These are phyloP conservation scores for Lasioglossum pauxillum DNA, from an alignment of 2,888 invertebrate species.

Conservation along the genomic window DNA sequence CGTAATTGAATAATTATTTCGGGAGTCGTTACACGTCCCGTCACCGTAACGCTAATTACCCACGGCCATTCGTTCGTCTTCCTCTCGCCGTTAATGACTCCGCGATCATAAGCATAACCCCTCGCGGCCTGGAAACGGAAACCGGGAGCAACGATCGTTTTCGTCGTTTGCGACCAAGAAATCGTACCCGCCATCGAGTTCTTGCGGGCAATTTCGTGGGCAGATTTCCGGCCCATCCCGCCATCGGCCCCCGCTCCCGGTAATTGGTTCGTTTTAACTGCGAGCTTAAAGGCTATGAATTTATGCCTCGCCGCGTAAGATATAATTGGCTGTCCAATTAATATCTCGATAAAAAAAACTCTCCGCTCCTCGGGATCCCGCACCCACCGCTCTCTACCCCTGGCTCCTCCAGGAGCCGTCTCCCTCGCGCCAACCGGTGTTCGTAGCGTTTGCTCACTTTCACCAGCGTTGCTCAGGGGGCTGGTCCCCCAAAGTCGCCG, in stretches of 20 bases:
- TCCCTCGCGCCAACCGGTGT: not conserved
- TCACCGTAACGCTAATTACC: conserved; percentile 44
- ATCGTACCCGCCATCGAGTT: conserved; percentile 37
- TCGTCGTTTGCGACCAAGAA: conserved; percentile 29
- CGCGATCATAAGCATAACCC: conserved; percentile 7
- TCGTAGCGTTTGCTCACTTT: not conserved
- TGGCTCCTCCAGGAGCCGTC: not conserved
- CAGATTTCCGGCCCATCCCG: conserved; percentile 39
- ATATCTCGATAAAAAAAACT: conserved; percentile 77
- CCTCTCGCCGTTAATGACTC: conserved; percentile 16
- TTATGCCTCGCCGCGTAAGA: conserved; percentile 77
- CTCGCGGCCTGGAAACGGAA: not conserved
- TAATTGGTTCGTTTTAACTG: conserved; percentile 78
- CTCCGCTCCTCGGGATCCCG: conserved; percentile 25
- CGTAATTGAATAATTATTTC: conserved; percentile 45
- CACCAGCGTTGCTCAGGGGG: conserved; percentile 18
- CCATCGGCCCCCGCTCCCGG: conserved; percentile 55
- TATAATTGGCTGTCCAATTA: conserved; percentile 81
- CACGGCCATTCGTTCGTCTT: not conserved
- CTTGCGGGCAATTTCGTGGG: conserved; percentile 44
- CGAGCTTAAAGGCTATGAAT: conserved; percentile 76
- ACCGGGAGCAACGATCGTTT: conserved; percentile 6
- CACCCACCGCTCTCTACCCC: not conserved
- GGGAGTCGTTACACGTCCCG: conserved; percentile 21
- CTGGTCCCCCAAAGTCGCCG: conserved; percentile 36